A percentile compares a stretch with the other conserved stretches of the same genome.
These are phyloP conservation scores for Endotricha flammealis DNA, from an alignment of 2,888 invertebrate species.

Conservation along the genomic window DNA sequence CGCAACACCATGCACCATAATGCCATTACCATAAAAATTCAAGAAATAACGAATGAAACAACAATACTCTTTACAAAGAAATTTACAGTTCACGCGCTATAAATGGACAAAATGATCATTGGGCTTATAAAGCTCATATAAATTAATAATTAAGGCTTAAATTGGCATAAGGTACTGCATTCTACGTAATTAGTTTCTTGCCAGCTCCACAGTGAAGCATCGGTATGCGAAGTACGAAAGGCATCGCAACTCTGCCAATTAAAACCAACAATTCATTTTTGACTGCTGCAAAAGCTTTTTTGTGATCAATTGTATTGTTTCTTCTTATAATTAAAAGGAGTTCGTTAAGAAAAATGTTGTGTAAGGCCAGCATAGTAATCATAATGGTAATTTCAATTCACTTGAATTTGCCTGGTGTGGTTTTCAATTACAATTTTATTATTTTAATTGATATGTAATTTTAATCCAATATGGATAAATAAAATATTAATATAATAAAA, in stretches of 20 bases:
- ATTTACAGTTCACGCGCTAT: constrained; percentile 21
- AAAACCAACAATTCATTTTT: constrained; percentile 22
- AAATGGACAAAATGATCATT: constrained; percentile 13
- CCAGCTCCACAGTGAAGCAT: constrained; percentile 12
- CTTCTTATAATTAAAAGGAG: constrained; percentile 1
- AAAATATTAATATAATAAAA: too few relatives aligned
- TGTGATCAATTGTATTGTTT: background rate
- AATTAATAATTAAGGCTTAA: constrained; percentile 37
- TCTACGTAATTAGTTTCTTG: constrained; percentile 44
- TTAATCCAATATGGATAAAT: too few relatives aligned
- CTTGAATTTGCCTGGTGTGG: too few relatives aligned
- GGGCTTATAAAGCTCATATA: constrained; percentile 23
- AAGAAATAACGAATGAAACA: background rate
- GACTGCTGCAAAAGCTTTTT: constrained; percentile 1
- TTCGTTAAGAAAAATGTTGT: background rate
- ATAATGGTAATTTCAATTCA: too few relatives aligned
- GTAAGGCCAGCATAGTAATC: too few relatives aligned
- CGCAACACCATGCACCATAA: too few relatives aligned
- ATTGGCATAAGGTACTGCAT: constrained; percentile 39
- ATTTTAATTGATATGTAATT: too few relatives aligned
- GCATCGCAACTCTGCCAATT: constrained; percentile 34
- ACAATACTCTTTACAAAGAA: constrained; percentile 7
- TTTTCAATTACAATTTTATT: too few relatives aligned
- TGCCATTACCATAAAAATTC: background rate
- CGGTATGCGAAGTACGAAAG: constrained; percentile 20